These are phyloP conservation scores for Plectus sambesii DNA, from an alignment of 1,140 invertebrate species.

Conservation along the genomic window DNA sequence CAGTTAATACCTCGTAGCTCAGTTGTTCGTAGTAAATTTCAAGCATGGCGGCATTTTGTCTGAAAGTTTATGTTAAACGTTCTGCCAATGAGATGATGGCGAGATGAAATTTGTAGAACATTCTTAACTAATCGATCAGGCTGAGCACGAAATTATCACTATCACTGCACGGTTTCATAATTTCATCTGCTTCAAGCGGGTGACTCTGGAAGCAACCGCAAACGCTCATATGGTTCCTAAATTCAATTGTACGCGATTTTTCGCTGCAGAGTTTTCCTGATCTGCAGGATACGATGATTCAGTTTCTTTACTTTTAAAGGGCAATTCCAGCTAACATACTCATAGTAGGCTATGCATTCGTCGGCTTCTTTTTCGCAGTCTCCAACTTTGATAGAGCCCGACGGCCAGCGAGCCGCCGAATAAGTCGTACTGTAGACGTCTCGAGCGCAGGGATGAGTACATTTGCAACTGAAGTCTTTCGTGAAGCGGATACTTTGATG, in stretches of 20 bases:
- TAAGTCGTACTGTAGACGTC: conserved; percentile 43
- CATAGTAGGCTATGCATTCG: conserved; percentile 20
- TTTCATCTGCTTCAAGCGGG: no score
- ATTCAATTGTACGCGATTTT: no score
- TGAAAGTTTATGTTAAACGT: no score
- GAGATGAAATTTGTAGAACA: no score
- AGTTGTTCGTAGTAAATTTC: conserved; percentile 46
- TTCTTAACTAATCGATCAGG: no score
- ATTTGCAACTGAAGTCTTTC: conserved; percentile 24
- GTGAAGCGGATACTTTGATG: conserved; percentile 31
- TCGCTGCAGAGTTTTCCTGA: no score
- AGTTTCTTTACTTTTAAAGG: neutral
- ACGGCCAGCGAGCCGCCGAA: conserved; percentile 35
- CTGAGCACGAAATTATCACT: no score
- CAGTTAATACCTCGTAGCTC: conserved; percentile 38
- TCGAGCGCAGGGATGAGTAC: conserved; percentile 38
- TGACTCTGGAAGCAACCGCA: no score
- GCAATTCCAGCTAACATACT: conserved; percentile 14
- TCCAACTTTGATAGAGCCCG: no score
- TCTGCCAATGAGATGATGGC: no score
- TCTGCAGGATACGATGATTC: neutral
- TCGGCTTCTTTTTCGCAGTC: conserved; percentile 18
- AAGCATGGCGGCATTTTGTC: conserved; percentile 31
- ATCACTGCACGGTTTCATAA: no score
- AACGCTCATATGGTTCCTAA: no score